A percentile compares a stretch with the other conserved stretches of the same genome.
These are phyloP conservation scores for Momotus momota DNA, from an alignment of 2,797 vertebrate species.

Conservation along the genomic window DNA sequence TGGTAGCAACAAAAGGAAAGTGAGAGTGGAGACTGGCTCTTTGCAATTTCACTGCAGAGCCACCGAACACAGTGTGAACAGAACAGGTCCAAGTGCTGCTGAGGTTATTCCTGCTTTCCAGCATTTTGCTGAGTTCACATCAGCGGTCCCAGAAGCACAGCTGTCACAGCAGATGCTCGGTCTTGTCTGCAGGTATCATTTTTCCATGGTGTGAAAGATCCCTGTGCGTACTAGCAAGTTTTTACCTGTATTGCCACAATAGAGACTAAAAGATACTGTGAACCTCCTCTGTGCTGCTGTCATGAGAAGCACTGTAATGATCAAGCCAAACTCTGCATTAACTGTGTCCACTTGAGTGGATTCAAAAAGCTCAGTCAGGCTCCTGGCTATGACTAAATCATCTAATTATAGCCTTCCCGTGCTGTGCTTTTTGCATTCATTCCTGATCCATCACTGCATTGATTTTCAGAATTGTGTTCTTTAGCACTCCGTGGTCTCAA, in stretches of 20 bases:
- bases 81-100: neutral
- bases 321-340: conserved; percentile 35
- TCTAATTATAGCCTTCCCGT: conserved; percentile 62
- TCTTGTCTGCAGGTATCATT: neutral
- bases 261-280: neutral
- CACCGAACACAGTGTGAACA: accelerated
- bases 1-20: neutral
- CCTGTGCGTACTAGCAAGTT: neutral
- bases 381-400: conserved; percentile 66
- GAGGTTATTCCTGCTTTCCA: neutral
- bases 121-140: neutral
- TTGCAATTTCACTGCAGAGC: neutral
- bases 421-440: conserved; percentile 55
- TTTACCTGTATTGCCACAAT: neutral
- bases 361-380: conserved; percentile 62
- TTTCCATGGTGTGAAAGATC: neutral
- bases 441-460: conserved; percentile 64
- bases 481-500: conserved; percentile 29
- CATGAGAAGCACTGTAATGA: neutral
- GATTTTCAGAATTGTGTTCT: conserved; percentile 64
- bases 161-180: neutral
- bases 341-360: conserved; percentile 57
- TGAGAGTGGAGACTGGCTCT: neutral
- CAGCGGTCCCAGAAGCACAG: neutral
- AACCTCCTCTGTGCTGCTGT: neutral